Evolutionary conservation across 2,888 invertebrate species (phyloP).

Genomic region (Drosophila limbata): DNA sequence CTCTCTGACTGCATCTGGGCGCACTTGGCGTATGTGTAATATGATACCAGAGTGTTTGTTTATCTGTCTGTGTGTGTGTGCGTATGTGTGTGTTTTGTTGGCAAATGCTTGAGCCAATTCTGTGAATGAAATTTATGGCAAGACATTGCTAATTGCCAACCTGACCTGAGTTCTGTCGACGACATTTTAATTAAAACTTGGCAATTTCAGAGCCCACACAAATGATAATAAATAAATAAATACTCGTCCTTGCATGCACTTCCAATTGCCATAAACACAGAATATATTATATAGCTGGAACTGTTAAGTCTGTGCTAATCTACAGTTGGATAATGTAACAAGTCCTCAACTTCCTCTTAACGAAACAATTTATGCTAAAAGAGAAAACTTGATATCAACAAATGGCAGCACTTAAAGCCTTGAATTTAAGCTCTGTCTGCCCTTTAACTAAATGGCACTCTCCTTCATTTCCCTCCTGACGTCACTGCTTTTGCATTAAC

Average conservation of each 20-base stretch:
- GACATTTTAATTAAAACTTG: slow-evolving; percentile 77
- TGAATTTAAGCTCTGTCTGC: background rate
- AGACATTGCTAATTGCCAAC: slow-evolving; percentile 69
- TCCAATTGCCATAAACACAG: slow-evolving; percentile 4
- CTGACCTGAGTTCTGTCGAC: slow-evolving; percentile 39
- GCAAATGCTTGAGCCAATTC: slow-evolving; percentile 55
- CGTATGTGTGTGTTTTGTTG: slow-evolving; percentile 17
- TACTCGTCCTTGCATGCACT: background rate
- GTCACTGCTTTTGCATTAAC: slow-evolving; percentile 11
- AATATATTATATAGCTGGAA: background rate
- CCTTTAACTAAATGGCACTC: slow-evolving; percentile 2
- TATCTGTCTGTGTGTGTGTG: slow-evolving; percentile 3
- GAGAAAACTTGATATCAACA: slow-evolving; percentile 11
- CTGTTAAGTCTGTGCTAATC: slow-evolving; percentile 3
- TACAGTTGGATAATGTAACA: background rate
- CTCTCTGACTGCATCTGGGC: slow-evolving; percentile 40
- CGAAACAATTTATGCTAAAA: background rate
- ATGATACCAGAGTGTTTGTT: slow-evolving; percentile 14
- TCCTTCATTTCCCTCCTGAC: too few species aligned
- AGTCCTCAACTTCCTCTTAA: background rate
- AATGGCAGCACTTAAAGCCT: slow-evolving; percentile 22
- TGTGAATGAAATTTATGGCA: slow-evolving; percentile 65
- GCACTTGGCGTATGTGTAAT: slow-evolving; percentile 56
- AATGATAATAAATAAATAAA: slow-evolving; percentile 8
- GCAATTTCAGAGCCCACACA: slow-evolving; percentile 22